Percentiles rank a stretch among this genome's conserved stretches.
Evolutionary conservation across 2,113 vertebrate species (phyloP).

Genomic region (Callocephalon fimbriatum): DNA sequence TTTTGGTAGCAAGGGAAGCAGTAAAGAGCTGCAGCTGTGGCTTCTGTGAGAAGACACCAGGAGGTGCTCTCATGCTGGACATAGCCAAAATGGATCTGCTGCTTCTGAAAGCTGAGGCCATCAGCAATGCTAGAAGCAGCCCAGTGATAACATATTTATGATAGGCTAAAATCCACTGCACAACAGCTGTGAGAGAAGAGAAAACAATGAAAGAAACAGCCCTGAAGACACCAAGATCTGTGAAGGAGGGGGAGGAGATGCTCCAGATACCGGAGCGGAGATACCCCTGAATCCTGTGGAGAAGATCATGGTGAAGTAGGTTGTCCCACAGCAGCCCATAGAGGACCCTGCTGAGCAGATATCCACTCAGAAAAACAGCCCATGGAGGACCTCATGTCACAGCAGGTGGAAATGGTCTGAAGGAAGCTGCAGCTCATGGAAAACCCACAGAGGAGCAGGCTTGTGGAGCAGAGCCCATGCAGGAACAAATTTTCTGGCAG

Average conservation of each 20-base stretch:
- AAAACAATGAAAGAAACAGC: neutral
- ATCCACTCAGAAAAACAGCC: neutral
- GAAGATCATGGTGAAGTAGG: neutral
- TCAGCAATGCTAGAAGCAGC: too few relatives aligned
- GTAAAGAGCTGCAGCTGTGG: neutral
- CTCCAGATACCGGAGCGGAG: neutral
- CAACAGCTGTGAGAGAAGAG: neutral
- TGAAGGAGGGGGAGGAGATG: neutral
- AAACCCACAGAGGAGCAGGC: neutral
- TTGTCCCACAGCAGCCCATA: neutral
- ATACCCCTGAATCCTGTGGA: neutral
- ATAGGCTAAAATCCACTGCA: neutral
- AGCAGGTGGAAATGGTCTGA: neutral
- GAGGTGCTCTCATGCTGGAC: neutral
- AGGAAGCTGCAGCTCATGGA: neutral
- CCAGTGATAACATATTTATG: neutral
- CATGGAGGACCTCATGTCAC: neutral
- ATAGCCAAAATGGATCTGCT: neutral
- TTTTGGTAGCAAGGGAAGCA: neutral
- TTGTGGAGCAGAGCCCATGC: neutral
- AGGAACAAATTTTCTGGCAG: neutral
- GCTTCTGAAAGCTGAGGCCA: neutral
- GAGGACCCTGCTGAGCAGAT: neutral
- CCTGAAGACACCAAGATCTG: neutral
- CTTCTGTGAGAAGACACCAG: neutral